phyloP scores from a whole-genome alignment of 1,140 invertebrate genomes.

The Eubasilissa regina region DNA sequence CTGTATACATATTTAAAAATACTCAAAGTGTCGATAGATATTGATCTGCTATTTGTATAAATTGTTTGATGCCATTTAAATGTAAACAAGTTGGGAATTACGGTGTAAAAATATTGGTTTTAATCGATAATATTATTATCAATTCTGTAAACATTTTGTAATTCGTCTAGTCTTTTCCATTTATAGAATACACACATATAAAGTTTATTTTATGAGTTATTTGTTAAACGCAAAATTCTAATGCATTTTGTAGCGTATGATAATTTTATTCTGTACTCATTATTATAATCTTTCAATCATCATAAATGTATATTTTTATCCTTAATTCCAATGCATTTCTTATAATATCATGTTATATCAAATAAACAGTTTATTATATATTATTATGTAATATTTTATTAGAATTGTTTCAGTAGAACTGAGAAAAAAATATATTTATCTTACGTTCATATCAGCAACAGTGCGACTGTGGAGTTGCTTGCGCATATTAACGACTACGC shows the following conservation, averaged over 20 bases:
- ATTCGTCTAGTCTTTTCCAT: not conserved
- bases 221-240: too few species aligned
- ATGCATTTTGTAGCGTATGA: not conserved
- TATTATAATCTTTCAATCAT: too few species aligned
- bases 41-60: not conserved
- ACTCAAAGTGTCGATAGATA: not conserved
- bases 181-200: not conserved
- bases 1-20: not conserved
- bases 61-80: not conserved
- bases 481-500: slow-evolving; percentile 13
- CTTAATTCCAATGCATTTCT: too few species aligned
- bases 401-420: too few species aligned
- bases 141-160: slow-evolving; percentile 4
- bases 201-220: not conserved
- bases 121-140: slow-evolving; percentile 10
- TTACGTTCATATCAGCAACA: too few species aligned
- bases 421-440: too few species aligned
- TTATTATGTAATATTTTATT: too few species aligned
- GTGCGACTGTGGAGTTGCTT: not conserved
- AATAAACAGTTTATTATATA: too few species aligned
- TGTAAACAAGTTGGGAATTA: slow-evolving; percentile 28
- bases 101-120: slow-evolving; percentile 19
- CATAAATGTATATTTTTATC: too few species aligned
- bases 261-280: too few species aligned
- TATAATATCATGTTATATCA: too few species aligned